phyloP scores from a whole-genome alignment of 2,888 invertebrate genomes.

The Conops quadrifasciatus region DNA sequence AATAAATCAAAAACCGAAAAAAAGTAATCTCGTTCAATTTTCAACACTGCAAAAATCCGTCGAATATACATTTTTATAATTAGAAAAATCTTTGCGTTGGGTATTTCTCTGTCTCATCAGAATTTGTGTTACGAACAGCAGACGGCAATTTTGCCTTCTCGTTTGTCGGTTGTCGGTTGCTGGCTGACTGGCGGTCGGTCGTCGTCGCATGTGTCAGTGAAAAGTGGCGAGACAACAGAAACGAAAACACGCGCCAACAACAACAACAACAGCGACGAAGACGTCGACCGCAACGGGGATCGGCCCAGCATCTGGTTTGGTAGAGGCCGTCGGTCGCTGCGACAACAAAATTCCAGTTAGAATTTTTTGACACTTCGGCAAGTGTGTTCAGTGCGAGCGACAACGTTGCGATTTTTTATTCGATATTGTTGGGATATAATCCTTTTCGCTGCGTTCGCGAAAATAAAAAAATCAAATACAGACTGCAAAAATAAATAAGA shows the following conservation, averaged over 20 bases:
- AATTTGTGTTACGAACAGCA: slow-evolving; percentile 8
- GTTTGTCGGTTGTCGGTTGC: background rate
- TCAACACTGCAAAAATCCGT: background rate
- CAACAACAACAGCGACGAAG: slow-evolving; percentile 28
- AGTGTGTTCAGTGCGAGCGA: slow-evolving; percentile 12
- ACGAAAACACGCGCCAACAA: slow-evolving; percentile 42
- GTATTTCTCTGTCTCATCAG: slow-evolving; percentile 36
- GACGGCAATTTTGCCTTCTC: slow-evolving; percentile 11
- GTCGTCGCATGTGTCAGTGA: background rate
- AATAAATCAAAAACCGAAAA: background rate
- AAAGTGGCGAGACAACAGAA: slow-evolving; percentile 23
- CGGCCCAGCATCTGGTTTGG: slow-evolving; percentile 13
- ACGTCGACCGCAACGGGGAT: background rate
- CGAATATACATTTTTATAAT: slow-evolving; percentile 37
- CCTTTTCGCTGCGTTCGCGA: slow-evolving; percentile 15
- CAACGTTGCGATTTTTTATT: background rate
- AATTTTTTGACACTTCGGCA: slow-evolving; percentile 43
- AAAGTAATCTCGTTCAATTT: background rate
- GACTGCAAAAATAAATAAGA: slow-evolving; percentile 1
- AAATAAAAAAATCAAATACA: background rate
- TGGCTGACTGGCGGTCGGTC: no score
- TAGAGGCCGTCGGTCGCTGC: slow-evolving; percentile 22
- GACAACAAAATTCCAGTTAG: slow-evolving; percentile 41
- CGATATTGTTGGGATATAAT: background rate
- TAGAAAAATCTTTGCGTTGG: slow-evolving; percentile 47